Evolutionary conservation across 2,888 invertebrate species (phyloP), one percentile per base, ranked within the genome.

Genomic region (Epinotia bilunana): DNA sequence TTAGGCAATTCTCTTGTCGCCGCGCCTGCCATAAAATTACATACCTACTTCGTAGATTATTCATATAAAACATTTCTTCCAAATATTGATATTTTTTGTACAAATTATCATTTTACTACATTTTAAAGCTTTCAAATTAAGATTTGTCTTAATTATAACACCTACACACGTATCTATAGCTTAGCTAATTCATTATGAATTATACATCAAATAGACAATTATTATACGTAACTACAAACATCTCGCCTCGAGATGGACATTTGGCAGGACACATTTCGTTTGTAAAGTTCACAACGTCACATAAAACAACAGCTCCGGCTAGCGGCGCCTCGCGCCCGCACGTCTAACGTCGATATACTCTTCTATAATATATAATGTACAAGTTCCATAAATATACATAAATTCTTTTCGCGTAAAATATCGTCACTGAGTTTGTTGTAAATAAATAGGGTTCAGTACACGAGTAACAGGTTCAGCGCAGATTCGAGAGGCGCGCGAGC

Each of bases 51-150:
- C 80, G 79, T 80, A 82, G 79, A 74, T 79, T 80, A 79, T 78
- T 80, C 80, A 80, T 81, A 82, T 78, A 83, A 82, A 81, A 80
- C 79, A 75, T 81, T 80, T 79, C 79, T 78, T 83, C 79, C 80
- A 82, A 81, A 83, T 79, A 84, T 82, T 80, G 81, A 84, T 81
- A 84, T 85, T 85, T 85, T 87, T 88, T 89, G 90, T 90, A 91
- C 91, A 90, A 83, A 85, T 87, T 88, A 87, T 84, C 73, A 79
- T 81, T 85, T 88, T 84, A 85, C 88, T 88, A 88, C 86, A 82
- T 87, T 86, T 92, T 92, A 92, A 92, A 91, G 92, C 92, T 92
- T 88, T 91, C 89, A 89, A 89, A 91, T 90, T 90, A 88, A 91
- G 90, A 90, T 87, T 88, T 88, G 88, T 89, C 88, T 89, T 86